Conservation (phyloP, 2,797 vertebrate species). For the Brotula barbata region DNA sequence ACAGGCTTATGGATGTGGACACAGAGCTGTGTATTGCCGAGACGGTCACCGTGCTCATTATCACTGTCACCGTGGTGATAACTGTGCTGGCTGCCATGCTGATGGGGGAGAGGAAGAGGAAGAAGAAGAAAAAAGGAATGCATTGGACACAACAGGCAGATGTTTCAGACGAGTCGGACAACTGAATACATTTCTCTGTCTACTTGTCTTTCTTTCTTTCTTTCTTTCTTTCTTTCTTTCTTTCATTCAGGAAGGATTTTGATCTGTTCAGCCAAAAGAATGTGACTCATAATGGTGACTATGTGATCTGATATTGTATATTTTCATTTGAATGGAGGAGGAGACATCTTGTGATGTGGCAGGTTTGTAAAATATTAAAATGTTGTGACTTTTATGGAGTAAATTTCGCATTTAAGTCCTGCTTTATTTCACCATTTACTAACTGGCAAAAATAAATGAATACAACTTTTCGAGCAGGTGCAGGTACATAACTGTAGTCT, state of each 20-base stretch:
- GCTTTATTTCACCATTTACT: background rate
- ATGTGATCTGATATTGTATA: conserved; percentile 9
- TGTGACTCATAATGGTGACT: background rate
- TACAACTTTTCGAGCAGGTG: too few relatives aligned
- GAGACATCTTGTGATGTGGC: conserved; percentile 15
- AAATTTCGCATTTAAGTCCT: background rate
- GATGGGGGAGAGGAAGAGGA: conserved; percentile 83
- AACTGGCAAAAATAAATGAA: too few relatives aligned
- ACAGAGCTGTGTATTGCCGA: conserved; percentile 82
- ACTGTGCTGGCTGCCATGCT: conserved; percentile 83
- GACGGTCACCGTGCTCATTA: conserved; percentile 84
- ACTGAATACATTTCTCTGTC: conserved; percentile 40
- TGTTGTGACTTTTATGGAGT: conserved; percentile 1
- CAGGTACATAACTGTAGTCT: too few relatives aligned
- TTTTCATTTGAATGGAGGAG: too few relatives aligned
- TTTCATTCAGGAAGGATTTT: too few relatives aligned
- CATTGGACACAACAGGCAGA: conserved; percentile 80
- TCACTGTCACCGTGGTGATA: conserved; percentile 80
- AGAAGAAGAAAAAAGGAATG: conserved; percentile 72
- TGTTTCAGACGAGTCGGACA: conserved; percentile 74
- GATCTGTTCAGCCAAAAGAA: background rate
- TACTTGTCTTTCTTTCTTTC: background rate
- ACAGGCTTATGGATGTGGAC: conserved; percentile 75
- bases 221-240: too few relatives aligned
- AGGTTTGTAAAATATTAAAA: conserved; percentile 12